Evolutionary conservation across 2,888 invertebrate genomes (phyloP).

Genomic region (Hypselothyrea guttata): DNA sequence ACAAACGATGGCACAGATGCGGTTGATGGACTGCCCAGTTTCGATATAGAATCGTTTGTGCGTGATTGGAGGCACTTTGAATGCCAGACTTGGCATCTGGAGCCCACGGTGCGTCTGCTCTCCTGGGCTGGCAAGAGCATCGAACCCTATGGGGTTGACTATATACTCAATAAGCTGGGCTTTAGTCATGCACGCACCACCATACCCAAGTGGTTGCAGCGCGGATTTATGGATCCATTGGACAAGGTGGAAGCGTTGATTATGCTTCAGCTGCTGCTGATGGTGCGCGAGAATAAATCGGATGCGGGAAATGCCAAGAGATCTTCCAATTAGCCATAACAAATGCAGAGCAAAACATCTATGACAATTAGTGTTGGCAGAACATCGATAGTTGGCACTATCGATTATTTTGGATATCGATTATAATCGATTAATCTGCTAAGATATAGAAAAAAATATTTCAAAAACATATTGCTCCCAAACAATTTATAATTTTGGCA

Average conservation of each 20-base stretch:
- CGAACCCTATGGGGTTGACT: conserved; percentile 99
- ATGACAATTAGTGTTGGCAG: too few relatives aligned
- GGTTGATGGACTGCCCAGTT: conserved; percentile 48
- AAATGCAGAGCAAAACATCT: conserved; percentile 21
- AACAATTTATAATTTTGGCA: too few relatives aligned
- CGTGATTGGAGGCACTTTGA: conserved; percentile 95
- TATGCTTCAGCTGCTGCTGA: conserved; percentile 87
- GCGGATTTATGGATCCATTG: conserved; percentile 98
- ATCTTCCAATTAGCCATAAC: conserved; percentile 47
- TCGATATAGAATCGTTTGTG: conserved; percentile 86
- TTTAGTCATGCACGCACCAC: conserved; percentile 98
- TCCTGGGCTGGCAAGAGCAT: conserved; percentile 98
- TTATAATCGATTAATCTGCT: too few relatives aligned
- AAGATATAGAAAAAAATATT: too few relatives aligned
- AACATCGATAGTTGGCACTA: too few relatives aligned
- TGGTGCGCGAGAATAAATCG: conserved; percentile 84
- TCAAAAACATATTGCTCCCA: too few relatives aligned
- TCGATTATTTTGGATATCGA: too few relatives aligned
- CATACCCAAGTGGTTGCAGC: conserved; percentile 99
- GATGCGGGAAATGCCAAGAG: conserved; percentile 53
- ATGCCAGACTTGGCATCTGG: conserved; percentile 98
- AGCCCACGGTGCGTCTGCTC: conserved; percentile 93
- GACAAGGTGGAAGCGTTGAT: conserved; percentile 94
- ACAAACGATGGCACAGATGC: conserved; percentile 36
- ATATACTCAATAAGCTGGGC: conserved; percentile 97